phyloP scores from a whole-genome alignment of 2,797 vertebrate genomes.

The Danio jaintianensis region DNA sequence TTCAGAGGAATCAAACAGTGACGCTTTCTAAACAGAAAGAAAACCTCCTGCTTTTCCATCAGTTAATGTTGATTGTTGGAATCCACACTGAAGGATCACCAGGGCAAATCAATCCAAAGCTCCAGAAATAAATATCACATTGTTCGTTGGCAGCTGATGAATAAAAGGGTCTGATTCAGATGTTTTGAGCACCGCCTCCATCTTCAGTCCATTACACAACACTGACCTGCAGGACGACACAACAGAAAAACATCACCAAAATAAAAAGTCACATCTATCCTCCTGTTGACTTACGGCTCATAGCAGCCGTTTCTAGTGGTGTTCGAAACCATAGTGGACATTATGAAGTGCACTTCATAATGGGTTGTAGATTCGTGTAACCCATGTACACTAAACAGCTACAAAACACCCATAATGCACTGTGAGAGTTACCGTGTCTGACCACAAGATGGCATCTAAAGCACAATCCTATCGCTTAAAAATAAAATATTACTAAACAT shows the following conservation, averaged over 20 bases:
- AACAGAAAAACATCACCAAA: neutral
- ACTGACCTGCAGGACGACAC: conserved; percentile 3
- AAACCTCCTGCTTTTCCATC: neutral
- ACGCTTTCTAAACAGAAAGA: neutral
- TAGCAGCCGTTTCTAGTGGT: too few relatives aligned
- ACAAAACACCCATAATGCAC: too few relatives aligned
- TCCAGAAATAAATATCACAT: conserved; percentile 10
- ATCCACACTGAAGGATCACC: neutral
- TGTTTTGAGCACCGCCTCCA: neutral
- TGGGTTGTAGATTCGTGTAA: too few relatives aligned
- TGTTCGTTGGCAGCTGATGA: neutral
- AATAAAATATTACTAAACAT: too few relatives aligned
- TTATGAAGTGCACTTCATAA: too few relatives aligned
- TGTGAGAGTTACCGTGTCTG: too few relatives aligned
- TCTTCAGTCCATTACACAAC: neutral
- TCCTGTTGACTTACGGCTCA: too few relatives aligned
- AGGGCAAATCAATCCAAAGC: neutral
- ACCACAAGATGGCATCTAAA: too few relatives aligned
- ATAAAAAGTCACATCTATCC: too few relatives aligned
- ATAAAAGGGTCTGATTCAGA: conserved; percentile 1
- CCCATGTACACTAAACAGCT: too few relatives aligned
- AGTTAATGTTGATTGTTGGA: neutral
- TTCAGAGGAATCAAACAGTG: neutral
- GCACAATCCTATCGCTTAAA: too few relatives aligned
- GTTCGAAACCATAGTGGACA: too few relatives aligned